These are phyloP conservation scores for Noctua pronuba DNA, from an alignment of 2,888 invertebrate genomes.

Conservation along the genomic window DNA sequence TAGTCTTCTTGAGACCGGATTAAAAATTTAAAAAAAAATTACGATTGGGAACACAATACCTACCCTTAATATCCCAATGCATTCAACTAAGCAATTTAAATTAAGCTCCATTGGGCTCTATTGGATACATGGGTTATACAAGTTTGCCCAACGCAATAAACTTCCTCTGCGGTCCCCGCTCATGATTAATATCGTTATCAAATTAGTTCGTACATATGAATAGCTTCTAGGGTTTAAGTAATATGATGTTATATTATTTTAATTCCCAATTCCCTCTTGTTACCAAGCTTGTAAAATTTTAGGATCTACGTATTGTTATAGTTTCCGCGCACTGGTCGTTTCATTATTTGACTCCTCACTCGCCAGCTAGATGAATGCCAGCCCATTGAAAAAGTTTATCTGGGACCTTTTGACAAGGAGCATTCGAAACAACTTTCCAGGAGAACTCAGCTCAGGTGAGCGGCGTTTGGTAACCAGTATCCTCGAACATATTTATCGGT, in stretches of 20 bases:
- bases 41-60: conserved; percentile 34
- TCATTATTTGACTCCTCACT: neutral
- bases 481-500: too few species aligned
- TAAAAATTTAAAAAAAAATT: neutral
- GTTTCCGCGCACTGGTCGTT: neutral
- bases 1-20: neutral
- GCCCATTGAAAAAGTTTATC: neutral
- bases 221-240: conserved; percentile 29
- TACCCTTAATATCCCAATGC: conserved; percentile 69
- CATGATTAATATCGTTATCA: conserved; percentile 70
- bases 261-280: conserved; percentile 33
- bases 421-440: neutral
- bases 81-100: conserved; percentile 71
- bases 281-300: neutral
- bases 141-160: conserved; percentile 72
- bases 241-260: conserved; percentile 21
- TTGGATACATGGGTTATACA: conserved; percentile 67
- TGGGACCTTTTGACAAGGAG: neutral
- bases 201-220: conserved; percentile 60
- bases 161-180: conserved; percentile 64
- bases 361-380: neutral
- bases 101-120: conserved; percentile 69
- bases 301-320: neutral
- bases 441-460: too few species aligned
- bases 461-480: too few species aligned